Evolutionary conservation across 2,113 vertebrate species (phyloP).

Genomic region (Tragelaphus buxtoni): DNA sequence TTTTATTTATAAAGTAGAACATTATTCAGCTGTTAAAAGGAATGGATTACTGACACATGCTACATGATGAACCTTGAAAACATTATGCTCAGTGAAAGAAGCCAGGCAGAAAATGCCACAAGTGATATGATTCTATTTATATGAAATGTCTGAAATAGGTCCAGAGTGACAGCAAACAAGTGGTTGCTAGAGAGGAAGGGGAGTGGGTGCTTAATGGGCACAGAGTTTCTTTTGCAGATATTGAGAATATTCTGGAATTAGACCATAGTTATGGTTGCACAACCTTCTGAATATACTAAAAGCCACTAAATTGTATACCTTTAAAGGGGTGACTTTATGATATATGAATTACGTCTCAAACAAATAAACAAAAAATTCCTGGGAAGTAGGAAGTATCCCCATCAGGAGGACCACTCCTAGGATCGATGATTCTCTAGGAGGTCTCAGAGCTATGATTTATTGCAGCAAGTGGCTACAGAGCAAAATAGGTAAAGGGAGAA

Average conservation of each 20-base stretch:
- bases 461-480: neutral
- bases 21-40: constrained; percentile 25
- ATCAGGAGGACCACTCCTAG: neutral
- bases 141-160: constrained; percentile 8
- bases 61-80: constrained; percentile 38
- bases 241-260: constrained; percentile 21
- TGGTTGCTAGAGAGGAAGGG: neutral
- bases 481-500: neutral
- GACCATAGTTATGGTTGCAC: neutral
- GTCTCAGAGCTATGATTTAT: neutral
- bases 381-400: neutral
- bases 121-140: neutral
- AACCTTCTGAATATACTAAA: constrained; percentile 1
- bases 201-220: neutral
- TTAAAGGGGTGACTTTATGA: constrained; percentile 5
- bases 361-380: neutral
- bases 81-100: neutral
- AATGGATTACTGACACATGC: neutral
- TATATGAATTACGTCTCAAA: neutral
- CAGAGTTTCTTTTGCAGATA: neutral
- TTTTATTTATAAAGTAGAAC: neutral
- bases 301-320: neutral
- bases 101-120: neutral
- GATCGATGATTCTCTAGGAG: neutral
- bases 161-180: neutral